These are phyloP conservation scores for Psilopsiagon aymara DNA, from an alignment of 2,113 vertebrate genomes.

Conservation along the genomic window DNA sequence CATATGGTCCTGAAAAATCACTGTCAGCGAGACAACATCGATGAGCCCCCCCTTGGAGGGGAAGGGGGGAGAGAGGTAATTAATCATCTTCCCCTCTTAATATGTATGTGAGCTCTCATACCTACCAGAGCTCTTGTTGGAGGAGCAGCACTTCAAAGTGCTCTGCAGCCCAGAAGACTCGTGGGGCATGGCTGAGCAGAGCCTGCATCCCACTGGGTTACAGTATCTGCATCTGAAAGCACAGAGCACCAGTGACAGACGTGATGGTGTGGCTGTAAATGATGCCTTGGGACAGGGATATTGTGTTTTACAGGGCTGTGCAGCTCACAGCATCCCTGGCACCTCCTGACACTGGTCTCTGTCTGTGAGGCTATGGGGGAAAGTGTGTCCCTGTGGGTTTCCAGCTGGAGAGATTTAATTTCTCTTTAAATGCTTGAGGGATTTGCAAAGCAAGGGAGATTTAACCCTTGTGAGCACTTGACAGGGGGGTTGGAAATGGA, in stretches of 20 bases:
- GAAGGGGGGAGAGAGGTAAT: conserved; percentile 30
- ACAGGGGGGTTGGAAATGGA: too few relatives aligned
- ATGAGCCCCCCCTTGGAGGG: neutral
- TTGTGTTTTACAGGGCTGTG: neutral
- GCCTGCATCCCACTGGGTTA: neutral
- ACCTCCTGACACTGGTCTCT: fast-evolving
- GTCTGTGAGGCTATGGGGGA: neutral
- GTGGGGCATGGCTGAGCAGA: neutral
- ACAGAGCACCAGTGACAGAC: neutral
- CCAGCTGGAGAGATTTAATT: neutral
- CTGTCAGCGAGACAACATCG: conserved; percentile 5
- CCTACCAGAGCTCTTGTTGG: neutral
- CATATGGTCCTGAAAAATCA: conserved; percentile 65
- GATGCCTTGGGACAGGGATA: neutral
- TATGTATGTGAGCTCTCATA: conserved; percentile 39
- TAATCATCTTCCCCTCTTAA: conserved; percentile 59
- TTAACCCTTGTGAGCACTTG: fast-evolving
- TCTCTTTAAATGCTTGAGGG: neutral
- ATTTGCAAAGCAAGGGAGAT: neutral
- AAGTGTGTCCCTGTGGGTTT: neutral
- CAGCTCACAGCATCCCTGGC: neutral
- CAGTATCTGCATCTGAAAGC: neutral
- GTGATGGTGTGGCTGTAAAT: neutral
- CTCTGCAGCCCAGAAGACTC: conserved; percentile 1
- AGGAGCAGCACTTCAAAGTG: conserved; percentile 68